phyloP scores from a whole-genome alignment of 2,888 invertebrate species.

The Ophioninae sp. region DNA sequence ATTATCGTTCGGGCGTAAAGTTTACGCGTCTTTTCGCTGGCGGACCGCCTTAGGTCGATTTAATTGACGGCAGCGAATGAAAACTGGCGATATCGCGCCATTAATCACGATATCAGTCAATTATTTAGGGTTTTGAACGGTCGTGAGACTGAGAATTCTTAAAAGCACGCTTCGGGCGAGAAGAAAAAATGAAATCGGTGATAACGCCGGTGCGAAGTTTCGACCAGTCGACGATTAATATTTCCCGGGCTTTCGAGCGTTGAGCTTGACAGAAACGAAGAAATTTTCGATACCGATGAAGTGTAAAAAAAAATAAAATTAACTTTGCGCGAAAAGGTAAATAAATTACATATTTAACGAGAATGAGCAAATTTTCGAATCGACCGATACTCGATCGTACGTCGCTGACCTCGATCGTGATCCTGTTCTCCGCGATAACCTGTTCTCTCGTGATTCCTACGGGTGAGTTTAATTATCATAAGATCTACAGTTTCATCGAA shows the following conservation, averaged over 20 bases:
- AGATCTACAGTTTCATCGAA: not conserved
- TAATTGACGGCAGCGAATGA: slow-evolving; percentile 45
- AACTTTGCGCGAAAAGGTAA: slow-evolving; percentile 9
- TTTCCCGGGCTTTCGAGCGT: slow-evolving; percentile 21
- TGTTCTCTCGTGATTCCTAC: slow-evolving; percentile 31
- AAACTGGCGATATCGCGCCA: slow-evolving; percentile 48
- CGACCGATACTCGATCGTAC: slow-evolving; percentile 22
- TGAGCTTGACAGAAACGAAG: not conserved
- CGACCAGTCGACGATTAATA: not conserved
- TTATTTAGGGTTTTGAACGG: slow-evolving; percentile 18
- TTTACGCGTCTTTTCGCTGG: slow-evolving; percentile 8
- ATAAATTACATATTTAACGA: slow-evolving; percentile 19
- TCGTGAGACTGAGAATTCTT: slow-evolving; percentile 31
- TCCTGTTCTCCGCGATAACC: slow-evolving; percentile 51
- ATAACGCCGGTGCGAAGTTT: slow-evolving; percentile 24
- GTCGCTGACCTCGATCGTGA: slow-evolving; percentile 50
- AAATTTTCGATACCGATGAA: not conserved
- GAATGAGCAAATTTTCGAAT: slow-evolving; percentile 22
- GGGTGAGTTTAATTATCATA: slow-evolving; percentile 43
- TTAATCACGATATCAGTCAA: slow-evolving; percentile 60
- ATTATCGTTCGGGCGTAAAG: not conserved
- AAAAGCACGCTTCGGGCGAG: slow-evolving; percentile 2
- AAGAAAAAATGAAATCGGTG: slow-evolving; percentile 20
- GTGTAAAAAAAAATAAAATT: not conserved
- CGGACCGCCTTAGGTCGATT: slow-evolving; percentile 6